phyloP scores from a whole-genome alignment of 2,888 invertebrate genomes.

The Vesta saturnalis region DNA sequence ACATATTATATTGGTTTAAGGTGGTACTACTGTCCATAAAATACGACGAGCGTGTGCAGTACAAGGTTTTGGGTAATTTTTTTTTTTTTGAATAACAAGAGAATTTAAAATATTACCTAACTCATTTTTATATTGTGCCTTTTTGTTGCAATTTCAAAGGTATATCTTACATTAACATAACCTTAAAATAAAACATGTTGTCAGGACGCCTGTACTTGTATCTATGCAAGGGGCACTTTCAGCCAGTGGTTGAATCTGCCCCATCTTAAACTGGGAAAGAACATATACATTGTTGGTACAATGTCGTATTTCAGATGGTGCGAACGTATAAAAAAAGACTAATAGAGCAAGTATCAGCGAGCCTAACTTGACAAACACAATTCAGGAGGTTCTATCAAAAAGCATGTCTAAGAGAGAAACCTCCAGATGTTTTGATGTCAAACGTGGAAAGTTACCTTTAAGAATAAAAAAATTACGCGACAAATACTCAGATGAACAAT shows the following conservation, averaged over 20 bases:
- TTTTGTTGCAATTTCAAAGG: too few relatives aligned
- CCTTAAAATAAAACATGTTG: neutral
- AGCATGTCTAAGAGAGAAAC: too few relatives aligned
- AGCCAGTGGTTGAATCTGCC: neutral
- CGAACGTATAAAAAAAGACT: too few relatives aligned
- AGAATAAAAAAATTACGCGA: too few relatives aligned
- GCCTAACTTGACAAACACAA: too few relatives aligned
- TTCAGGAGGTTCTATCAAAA: too few relatives aligned
- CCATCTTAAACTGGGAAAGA: neutral
- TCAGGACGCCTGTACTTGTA: neutral
- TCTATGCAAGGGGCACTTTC: neutral
- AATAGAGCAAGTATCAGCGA: too few relatives aligned
- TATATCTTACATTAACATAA: neutral
- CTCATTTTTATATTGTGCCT: neutral
- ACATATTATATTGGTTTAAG: neutral
- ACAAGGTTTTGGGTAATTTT: neutral
- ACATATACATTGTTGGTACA: too few relatives aligned
- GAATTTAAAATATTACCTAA: neutral
- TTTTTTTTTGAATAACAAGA: neutral
- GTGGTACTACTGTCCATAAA: too few relatives aligned
- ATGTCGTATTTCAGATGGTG: too few relatives aligned
- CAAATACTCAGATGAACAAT: neutral
- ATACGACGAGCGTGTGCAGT: neutral
- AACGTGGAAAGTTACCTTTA: too few relatives aligned
- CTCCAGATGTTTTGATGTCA: too few relatives aligned